Base-by-base conservation (phyloP, 2,888 invertebrate species). In the Hypomecis atomaria region DNA sequence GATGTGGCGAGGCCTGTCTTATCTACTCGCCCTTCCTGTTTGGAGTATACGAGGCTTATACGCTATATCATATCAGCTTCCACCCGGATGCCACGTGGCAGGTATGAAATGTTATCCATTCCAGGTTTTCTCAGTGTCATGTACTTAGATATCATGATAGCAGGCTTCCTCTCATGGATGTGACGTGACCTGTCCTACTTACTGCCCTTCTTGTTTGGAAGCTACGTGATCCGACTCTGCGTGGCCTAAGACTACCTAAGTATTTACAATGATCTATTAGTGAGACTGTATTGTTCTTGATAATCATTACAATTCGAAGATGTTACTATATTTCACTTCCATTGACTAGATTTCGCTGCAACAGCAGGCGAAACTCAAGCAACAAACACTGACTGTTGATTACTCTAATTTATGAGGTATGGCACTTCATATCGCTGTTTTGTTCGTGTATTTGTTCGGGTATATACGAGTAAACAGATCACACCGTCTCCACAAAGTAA, bases 131-230 rank as follows among this genome's bases (percentile, higher is more conserved):
- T 40, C 9, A 7, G 7, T 10, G 40, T 40, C 38, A 6, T 1
- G 1, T n/a, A 6, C 1, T 4, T 99, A 99, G 99, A 99, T 88
- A 98, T 99, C 62, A 99, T 99, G 4, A 98, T 99, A 74, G 99
- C 99, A 91, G 99, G 99, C 36, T 99, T 99, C 89, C 99, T 99
- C 91, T 98, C 98, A 0, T 99, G 99, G 99, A 99, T 99, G 99
- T 99, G 99, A 98, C 95, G 98, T 57, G 99, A 0, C 4, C 7
- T 23, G 50, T 97, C 98, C 55, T 99, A 99, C 83, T 94, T 99
- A 0, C 89, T 99, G 67, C 99, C 99, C 0, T 99, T 99, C 92
- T 95, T 99, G 11, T 98, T 98, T 82, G 93, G 96, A 45, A 99
- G 99, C 42, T 99, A 99, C 86, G 87, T 97, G 56, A 99, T 98